A percentile compares a stretch with the other conserved stretches of the same genome.
These are phyloP conservation scores for Seira sanloemensis DNA, from an alignment of 2,888 invertebrate species.

Conservation along the genomic window DNA sequence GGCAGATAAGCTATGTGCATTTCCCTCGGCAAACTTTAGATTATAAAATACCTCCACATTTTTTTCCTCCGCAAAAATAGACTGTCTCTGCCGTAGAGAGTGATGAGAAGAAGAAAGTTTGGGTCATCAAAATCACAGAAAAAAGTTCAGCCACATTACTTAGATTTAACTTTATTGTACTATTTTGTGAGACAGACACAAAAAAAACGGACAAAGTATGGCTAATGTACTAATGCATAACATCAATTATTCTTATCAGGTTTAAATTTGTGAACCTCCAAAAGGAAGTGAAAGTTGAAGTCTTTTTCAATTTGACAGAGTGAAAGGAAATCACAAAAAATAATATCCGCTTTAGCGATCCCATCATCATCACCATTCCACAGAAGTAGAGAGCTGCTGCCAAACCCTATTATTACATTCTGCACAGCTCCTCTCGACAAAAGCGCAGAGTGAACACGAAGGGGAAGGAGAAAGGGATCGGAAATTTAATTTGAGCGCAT, in stretches of 20 bases:
- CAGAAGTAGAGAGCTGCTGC: background rate
- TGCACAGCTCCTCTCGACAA: background rate
- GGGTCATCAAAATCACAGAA: background rate
- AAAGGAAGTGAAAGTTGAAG: background rate
- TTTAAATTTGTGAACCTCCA: background rate
- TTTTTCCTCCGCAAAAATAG: background rate
- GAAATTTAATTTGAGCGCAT: conserved; percentile 48
- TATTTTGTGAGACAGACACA: background rate
- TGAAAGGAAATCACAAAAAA: background rate
- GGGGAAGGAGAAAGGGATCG: conserved; percentile 13
- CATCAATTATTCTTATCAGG: background rate
- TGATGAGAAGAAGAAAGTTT: background rate
- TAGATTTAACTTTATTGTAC: background rate
- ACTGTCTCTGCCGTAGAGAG: background rate
- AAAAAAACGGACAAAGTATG: background rate
- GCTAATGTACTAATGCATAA: background rate
- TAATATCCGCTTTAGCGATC: no score
- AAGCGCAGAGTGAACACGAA: conserved; percentile 4
- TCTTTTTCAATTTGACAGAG: background rate
- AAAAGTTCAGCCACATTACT: background rate
- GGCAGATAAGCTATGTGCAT: background rate
- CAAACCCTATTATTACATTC: background rate
- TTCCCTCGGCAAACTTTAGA: no score
- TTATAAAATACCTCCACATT: no score
- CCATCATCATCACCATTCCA: no score